Conservation (phyloP, 1,140 invertebrate species). For the Trinorchestia longiramus region DNA sequence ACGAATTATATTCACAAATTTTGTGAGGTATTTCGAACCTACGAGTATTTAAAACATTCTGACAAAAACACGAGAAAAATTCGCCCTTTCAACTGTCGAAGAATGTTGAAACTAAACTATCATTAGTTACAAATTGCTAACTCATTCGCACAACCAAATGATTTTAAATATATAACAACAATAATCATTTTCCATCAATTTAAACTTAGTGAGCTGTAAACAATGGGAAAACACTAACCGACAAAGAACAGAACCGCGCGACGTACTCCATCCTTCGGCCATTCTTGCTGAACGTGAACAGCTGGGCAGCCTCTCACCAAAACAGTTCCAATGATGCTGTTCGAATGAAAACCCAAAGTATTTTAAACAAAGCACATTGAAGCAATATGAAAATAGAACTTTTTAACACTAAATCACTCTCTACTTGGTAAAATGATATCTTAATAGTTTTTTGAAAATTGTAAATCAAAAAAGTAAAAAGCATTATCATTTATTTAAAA, state of each 20-base stretch:
- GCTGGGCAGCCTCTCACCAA: constrained; percentile 52
- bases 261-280: constrained; percentile 23
- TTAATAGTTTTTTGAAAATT: too few relatives aligned
- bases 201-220: not conserved
- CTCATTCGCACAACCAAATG: not conserved
- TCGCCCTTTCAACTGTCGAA: not conserved
- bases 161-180: too few relatives aligned
- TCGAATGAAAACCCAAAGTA: not conserved
- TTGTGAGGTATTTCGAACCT: too few relatives aligned
- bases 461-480: too few relatives aligned
- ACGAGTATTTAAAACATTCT: too few relatives aligned
- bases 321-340: constrained; percentile 31
- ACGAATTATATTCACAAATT: too few relatives aligned
- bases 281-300: constrained; percentile 14
- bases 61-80: too few relatives aligned
- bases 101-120: not conserved
- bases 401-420: not conserved
- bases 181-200: not conserved
- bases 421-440: not conserved
- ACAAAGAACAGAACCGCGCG: not conserved
- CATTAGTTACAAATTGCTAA: not conserved
- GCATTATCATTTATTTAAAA: too few relatives aligned
- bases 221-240: not conserved
- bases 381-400: not conserved
- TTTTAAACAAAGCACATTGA: not conserved